phyloP scores from a whole-genome alignment of 1,140 invertebrate species.

The Platorchestia sp. region DNA sequence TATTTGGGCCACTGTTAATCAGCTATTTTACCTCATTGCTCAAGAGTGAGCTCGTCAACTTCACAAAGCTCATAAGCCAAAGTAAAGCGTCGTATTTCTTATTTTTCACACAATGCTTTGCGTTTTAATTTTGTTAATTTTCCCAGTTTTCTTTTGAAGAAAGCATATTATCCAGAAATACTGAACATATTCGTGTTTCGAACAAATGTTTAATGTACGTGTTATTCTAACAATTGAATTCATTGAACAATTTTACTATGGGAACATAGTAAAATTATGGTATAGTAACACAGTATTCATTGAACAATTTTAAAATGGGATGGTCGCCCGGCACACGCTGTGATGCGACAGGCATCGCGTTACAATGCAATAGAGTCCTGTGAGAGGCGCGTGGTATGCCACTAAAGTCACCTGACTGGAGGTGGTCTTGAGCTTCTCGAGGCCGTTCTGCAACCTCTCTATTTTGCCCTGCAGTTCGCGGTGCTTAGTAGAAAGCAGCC shows the following conservation, averaged over 20 bases:
- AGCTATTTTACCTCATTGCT: not conserved
- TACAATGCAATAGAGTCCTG: not conserved
- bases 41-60: not conserved
- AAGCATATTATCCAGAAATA: not conserved
- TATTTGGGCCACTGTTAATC: not conserved
- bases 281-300: no score
- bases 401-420: slow-evolving; percentile 80
- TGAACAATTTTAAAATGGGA: not conserved
- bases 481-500: slow-evolving; percentile 86
- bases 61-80: not conserved
- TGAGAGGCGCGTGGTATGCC: not conserved
- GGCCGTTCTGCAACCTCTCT: slow-evolving; percentile 89
- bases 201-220: not conserved
- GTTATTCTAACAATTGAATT: not conserved
- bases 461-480: slow-evolving; percentile 87
- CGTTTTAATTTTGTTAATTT: no score
- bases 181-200: not conserved
- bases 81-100: not conserved
- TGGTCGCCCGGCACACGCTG: not conserved
- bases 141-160: not conserved
- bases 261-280: no score
- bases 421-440: slow-evolving; percentile 90
- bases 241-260: not conserved
- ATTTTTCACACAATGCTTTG: not conserved
- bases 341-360: not conserved